Base-by-base conservation (phyloP, 2,113 vertebrate genomes). In the Brachypodius melanocephalos region DNA sequence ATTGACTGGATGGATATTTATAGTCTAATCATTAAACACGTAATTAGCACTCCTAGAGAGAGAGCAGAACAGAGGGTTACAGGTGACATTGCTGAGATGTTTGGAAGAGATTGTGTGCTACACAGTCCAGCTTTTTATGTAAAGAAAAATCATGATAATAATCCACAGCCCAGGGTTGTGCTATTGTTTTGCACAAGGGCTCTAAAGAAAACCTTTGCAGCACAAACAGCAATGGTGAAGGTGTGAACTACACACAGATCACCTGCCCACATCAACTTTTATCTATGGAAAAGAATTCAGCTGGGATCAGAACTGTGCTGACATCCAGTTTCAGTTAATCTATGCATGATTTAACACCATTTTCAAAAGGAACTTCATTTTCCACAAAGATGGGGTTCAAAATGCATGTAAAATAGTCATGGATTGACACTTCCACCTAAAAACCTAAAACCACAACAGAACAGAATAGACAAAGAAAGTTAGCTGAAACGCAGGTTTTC, bases 41-140 rank as follows among this genome's bases (percentile, higher is more conserved):
- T 45, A 85, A 94, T 90, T 96, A 92, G 9, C 46, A 54, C 46
- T 85, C 54, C 67, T 66, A 40, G 55, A 76, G 34, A 69, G 42
- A 76, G n/a, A 72, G 42, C 15, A 65, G 54, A 85, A 42, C 4
- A 42, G 34, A 9, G n/a, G 5, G 55, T 75, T 75, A 21, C 17
- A 48, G 10, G 15, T 9, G 49, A 34, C 71, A 20, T 32, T 77
- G 59, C 51, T 48, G 55, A 55, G 61, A 67, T 75, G 5, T 61
- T 72, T 72, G 16, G 6, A 57, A 54, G 42, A 38, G 19, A 9
- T 28, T 74, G 4, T 85, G 21, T 36, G 40, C 45, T 58, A 14
- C 25, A 38, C 8, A 18, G 13, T 40, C 13, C 38, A 52, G 17
- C 6, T 40, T 65, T 88, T 65, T 21, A 14, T 14, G 2, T 25